Evolutionary conservation across 1,140 invertebrate genomes (phyloP), one percentile per base, ranked within the genome.

Genomic region (Ips typographus): DNA sequence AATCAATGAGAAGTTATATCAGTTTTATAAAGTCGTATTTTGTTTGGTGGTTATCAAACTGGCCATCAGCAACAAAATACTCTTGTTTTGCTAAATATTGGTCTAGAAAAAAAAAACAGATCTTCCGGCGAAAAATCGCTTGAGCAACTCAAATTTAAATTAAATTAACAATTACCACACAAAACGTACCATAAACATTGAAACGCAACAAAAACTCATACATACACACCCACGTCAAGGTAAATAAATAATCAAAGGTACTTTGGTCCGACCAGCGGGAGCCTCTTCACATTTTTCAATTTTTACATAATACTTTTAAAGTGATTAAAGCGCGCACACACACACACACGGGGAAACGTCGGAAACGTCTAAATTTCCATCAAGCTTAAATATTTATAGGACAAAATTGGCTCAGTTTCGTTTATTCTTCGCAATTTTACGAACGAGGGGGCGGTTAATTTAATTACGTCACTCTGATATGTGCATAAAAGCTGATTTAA

Each of bases 231-330:
- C 53, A 37, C 37, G 6, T n/a, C 8, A 8, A 55, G 8, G 5
- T 37, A 2, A 8, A 55, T 1, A 55, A 55, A 55, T 59, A 41
- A 59, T n/a, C 7, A 59, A 61, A 58, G 37, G 5, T 61, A 47
- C 8, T 44, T 68, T 68, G 65, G 57, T 68, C 65, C 65, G 65
- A 52, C 65, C 65, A 68, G 65, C 65, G 65, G 65, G 36, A 52
- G 42, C 44, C 44, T 60, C 65, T 58, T 4, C 36, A n/a, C 36
- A 42, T 52, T 41, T 65, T 42, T 43, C 41, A 8, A 47, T 68
- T 60, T 68, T 60, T 60, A 53, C 49, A 68, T 40, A 60, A 60
- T 65, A 44, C 51, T 22, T 37, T 37, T 60, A 51, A 49, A 51
- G 38, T 4, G n/a, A 64, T 37, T 55, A 22, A 55, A 55, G 55